These are phyloP conservation scores for Heteropelma amictum DNA, from an alignment of 2,888 invertebrate species.

Conservation along the genomic window DNA sequence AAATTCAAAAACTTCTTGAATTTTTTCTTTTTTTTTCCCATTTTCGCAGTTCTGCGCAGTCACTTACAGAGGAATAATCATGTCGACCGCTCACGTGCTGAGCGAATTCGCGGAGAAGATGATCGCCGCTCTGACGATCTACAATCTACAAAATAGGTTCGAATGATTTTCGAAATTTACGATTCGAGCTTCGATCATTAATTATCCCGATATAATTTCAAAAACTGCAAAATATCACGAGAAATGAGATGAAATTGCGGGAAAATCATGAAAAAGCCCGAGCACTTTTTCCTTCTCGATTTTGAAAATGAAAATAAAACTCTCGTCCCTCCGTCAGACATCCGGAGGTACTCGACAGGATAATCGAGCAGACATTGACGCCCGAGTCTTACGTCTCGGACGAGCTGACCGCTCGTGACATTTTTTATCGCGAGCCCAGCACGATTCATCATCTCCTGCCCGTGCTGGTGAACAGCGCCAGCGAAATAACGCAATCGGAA, in stretches of 20 bases:
- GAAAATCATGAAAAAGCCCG: too few species aligned
- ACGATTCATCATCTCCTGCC: slow-evolving; percentile 84
- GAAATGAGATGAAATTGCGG: too few species aligned
- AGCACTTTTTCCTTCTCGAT: too few species aligned
- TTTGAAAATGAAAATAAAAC: not conserved
- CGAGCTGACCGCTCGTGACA: slow-evolving; percentile 84
- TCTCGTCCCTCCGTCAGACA: slow-evolving; percentile 62
- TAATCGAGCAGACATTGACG: slow-evolving; percentile 68
- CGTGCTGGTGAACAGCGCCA: slow-evolving; percentile 81
- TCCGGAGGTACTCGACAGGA: slow-evolving; percentile 66
- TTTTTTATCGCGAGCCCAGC: slow-evolving; percentile 87
- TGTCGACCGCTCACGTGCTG: slow-evolving; percentile 81
- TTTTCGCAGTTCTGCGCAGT: slow-evolving; percentile 77
- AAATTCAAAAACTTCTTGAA: not conserved
- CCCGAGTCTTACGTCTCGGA: slow-evolving; percentile 70
- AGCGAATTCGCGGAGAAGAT: slow-evolving; percentile 90
- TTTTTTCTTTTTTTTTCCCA: too few species aligned
- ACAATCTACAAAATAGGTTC: slow-evolving; percentile 82
- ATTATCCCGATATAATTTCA: too few species aligned
- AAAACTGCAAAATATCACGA: too few species aligned
- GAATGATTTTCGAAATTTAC: not conserved
- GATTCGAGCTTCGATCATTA: too few species aligned
- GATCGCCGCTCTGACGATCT: slow-evolving; percentile 85
- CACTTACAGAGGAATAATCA: slow-evolving; percentile 78
- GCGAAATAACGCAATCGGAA: slow-evolving; percentile 82